phyloP scores from a whole-genome alignment of 2,888 invertebrate species.

The Sialis lutaria region DNA sequence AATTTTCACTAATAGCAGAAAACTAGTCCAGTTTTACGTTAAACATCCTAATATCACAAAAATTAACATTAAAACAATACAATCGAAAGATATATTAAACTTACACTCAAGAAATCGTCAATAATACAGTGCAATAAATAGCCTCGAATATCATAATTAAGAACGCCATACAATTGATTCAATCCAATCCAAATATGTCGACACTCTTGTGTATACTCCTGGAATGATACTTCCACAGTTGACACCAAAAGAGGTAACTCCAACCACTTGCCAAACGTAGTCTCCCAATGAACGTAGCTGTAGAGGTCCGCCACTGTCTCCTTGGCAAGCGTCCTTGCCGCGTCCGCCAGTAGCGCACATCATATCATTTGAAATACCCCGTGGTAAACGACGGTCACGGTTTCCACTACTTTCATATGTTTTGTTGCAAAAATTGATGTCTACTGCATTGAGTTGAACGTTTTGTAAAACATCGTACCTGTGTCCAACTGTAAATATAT shows the following conservation, averaged over 20 bases:
- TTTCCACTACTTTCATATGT: no score
- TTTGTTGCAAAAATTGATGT: no score
- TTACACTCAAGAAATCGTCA: no score
- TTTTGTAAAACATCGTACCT: no score
- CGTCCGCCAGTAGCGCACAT: conserved; percentile 15
- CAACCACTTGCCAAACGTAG: conserved; percentile 18
- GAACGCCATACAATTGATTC: conserved; percentile 22
- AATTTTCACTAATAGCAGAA: no score
- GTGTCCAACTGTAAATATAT: no score
- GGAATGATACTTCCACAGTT: conserved; percentile 20
- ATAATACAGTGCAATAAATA: no score
- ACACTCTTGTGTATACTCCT: conserved; percentile 22
- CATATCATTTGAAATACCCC: conserved; percentile 15
- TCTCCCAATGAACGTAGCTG: conserved; percentile 15
- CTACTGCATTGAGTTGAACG: no score
- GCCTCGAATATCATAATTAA: conserved; percentile 3
- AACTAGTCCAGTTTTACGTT: no score
- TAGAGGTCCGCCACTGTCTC: conserved; percentile 39
- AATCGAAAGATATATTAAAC: no score
- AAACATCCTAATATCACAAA: no score
- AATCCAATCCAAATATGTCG: conserved; percentile 22
- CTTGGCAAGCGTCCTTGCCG: conserved; percentile 16
- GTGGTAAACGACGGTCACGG: conserved; percentile 6
- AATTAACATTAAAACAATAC: no score
- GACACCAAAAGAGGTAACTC: conserved; percentile 23